Base-by-base conservation (phyloP, 2,113 vertebrate species). In the Vireo altiloquus region DNA sequence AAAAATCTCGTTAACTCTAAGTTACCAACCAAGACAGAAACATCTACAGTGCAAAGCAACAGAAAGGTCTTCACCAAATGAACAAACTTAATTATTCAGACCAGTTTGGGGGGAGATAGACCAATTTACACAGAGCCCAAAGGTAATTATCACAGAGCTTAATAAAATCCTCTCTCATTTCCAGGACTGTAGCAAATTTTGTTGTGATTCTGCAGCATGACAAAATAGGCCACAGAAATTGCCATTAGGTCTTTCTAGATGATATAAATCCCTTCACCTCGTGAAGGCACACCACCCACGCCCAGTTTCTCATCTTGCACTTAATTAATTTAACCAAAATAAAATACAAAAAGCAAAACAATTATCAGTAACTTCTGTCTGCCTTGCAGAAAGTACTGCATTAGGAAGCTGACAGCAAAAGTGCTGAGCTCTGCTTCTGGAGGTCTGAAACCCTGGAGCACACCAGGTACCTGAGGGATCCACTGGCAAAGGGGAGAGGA, bases 271-370 rank as follows among this genome's bases (percentile, higher is more conserved):
- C 33, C 52, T 65, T 30, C 11, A 33, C 4, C 15, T 7, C 6
- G 12, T 16, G 52, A 39, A 50, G 13, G 6, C 24, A 57, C 1
- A 2, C 44, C 65, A 35, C 35, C n/a, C 57, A 63, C 40, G 50
- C 52, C 74, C 56, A 68, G 88, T 14, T 74, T 97, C 98, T 98
- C 96, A 95, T 95, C 96, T 98, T 98, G 98, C 95, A 28, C 94
- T 93, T 97, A 95, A 96, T 97, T 98, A 96, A 98, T 98, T 97
- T 97, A 98, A 95, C 65, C 87, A 96, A 97, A 98, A 98, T 97
- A 96, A 98, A 98, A 97, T 94, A 96, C 78, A 83, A 98, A 97
- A 97, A 95, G 95, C 90, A 83, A 90, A 91, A 27, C 25, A 44
- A 91, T 74, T 91, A 64, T 82, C 87, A 95, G 79, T 82, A 96